These are phyloP conservation scores for Lasioglossum zephyrum DNA, from an alignment of 2,888 invertebrate species.

Conservation along the genomic window DNA sequence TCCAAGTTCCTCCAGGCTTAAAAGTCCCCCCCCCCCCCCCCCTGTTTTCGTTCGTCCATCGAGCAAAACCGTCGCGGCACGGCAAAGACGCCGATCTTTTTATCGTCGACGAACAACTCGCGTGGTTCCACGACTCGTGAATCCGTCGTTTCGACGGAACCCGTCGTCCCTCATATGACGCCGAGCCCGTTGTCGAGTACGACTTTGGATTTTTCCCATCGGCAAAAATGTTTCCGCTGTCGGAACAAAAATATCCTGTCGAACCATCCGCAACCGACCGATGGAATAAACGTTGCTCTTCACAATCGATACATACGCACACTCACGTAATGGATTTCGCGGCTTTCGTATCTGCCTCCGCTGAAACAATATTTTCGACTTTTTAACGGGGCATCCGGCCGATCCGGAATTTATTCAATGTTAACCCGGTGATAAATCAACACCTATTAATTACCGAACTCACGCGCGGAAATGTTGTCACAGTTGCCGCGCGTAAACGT, in stretches of 20 bases:
- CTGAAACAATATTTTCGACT: conserved; percentile 30
- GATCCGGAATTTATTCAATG: conserved; percentile 43
- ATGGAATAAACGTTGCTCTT: neutral
- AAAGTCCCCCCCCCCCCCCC: conserved; percentile 17
- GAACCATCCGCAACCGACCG: neutral
- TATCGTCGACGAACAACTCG: neutral
- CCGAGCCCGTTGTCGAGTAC: neutral
- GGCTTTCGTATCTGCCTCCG: conserved; percentile 16
- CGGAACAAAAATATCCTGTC: conserved; percentile 23
- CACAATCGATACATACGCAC: conserved; percentile 3
- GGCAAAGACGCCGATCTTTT: neutral
- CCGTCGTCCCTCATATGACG: neutral
- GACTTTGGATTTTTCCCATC: neutral
- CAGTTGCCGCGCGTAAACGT: neutral
- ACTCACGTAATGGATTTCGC: conserved; percentile 27
- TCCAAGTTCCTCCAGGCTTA: conserved; percentile 38
- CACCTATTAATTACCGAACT: neutral
- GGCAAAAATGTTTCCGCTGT: neutral
- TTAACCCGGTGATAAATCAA: conserved; percentile 1
- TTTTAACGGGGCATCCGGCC: conserved; percentile 3
- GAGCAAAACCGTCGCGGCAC: neutral
- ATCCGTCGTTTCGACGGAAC: neutral
- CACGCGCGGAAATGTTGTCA: too few relatives aligned
- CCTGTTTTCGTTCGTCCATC: neutral
- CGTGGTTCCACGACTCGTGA: neutral